These are phyloP conservation scores for Plecturocebus donacophilus DNA, from an alignment of 2,113 vertebrate genomes.

Conservation along the genomic window DNA sequence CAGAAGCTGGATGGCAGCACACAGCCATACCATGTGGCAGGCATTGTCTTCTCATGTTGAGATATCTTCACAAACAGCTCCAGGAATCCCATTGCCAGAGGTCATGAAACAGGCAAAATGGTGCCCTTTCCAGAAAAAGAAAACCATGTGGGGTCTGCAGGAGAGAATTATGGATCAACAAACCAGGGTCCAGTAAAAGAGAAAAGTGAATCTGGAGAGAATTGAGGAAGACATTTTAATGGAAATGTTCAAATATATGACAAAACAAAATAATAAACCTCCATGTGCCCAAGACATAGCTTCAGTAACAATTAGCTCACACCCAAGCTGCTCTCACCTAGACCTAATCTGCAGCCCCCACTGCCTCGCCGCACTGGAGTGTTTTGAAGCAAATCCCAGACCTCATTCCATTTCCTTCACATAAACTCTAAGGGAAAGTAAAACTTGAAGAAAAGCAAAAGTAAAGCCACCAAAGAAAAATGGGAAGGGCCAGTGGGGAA, in stretches of 20 bases:
- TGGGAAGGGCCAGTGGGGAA: neutral
- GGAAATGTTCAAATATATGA: neutral
- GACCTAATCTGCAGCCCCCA: neutral
- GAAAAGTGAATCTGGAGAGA: neutral
- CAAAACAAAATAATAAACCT: neutral
- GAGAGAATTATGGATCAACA: neutral
- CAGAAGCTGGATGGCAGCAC: neutral
- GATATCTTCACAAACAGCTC: neutral
- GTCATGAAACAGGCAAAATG: neutral
- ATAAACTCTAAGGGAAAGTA: neutral
- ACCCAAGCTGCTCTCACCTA: too few species aligned
- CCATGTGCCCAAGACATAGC: neutral
- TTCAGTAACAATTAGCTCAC: neutral
- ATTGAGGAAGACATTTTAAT: neutral
- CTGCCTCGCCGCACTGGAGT: neutral
- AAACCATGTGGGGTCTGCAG: neutral
- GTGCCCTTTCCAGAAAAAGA: neutral
- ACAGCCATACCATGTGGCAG: neutral
- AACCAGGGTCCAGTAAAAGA: neutral
- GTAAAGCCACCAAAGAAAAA: neutral
- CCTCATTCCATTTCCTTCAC: neutral
- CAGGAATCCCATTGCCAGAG: neutral
- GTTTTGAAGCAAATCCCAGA: neutral
- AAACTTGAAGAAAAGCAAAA: neutral
- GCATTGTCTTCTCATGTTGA: neutral